Conservation (phyloP, 2,797 vertebrate genomes). For the Poecilia picta region DNA sequence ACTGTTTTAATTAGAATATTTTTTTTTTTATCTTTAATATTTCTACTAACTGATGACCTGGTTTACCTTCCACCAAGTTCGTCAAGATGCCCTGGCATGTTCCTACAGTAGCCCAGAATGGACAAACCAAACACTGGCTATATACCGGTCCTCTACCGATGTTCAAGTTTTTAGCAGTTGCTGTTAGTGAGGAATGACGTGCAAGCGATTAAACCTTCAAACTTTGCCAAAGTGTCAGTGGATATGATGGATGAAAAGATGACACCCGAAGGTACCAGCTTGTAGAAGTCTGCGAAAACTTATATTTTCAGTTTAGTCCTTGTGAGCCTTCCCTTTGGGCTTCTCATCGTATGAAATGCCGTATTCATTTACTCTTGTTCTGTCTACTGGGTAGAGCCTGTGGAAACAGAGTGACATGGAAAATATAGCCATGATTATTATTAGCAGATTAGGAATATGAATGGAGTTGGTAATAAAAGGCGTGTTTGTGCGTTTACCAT, state of each 20-base stretch:
- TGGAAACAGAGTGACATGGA: not conserved
- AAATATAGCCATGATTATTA: not conserved
- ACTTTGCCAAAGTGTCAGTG: constrained; percentile 7
- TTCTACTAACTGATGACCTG: not conserved
- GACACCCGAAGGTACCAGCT: constrained; percentile 6
- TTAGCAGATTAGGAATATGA: not conserved
- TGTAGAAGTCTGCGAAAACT: not conserved
- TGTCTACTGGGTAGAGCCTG: constrained; percentile 99
- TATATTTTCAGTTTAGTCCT: constrained; percentile 74
- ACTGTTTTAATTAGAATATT: not conserved
- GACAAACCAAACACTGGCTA: constrained; percentile 19
- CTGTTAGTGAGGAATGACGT: not conserved
- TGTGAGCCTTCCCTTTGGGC: constrained; percentile 84
- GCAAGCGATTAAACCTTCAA: not conserved
- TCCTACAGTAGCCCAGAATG: constrained; percentile 6
- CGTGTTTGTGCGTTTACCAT: constrained; percentile 82
- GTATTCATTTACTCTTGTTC: constrained; percentile 94
- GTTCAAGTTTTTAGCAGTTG: constrained; percentile 16
- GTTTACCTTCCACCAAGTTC: not conserved
- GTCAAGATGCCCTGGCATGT: constrained; percentile 1
- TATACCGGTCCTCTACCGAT: not conserved
- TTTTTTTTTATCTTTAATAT: not conserved
- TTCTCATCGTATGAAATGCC: constrained; percentile 93
- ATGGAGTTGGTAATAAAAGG: not conserved
- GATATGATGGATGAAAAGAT: not conserved